These are phyloP conservation scores for Sardinella longiceps DNA, from an alignment of 2,797 vertebrate species.

Conservation along the genomic window DNA sequence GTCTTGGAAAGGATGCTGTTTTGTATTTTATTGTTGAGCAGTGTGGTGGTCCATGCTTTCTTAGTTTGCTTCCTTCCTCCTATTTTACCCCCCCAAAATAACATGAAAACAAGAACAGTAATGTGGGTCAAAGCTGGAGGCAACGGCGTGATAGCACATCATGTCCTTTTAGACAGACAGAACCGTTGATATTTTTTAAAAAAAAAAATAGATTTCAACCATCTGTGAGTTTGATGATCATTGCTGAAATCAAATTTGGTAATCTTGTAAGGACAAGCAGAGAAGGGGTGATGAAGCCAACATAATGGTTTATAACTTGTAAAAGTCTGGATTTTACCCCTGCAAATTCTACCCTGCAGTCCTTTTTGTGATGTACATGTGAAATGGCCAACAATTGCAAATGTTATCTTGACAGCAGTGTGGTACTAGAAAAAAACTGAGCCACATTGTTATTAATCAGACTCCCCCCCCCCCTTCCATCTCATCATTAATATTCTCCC, in stretches of 20 bases:
- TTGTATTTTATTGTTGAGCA: background rate
- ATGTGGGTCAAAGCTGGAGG: background rate
- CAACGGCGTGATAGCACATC: background rate
- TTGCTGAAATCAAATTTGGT: background rate
- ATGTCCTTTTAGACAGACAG: background rate
- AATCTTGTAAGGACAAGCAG: no score
- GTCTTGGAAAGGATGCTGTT: background rate
- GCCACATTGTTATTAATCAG: background rate
- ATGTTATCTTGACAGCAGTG: background rate
- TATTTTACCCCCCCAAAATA: background rate
- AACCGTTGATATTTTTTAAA: background rate
- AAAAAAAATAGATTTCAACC: background rate
- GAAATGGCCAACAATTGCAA: background rate
- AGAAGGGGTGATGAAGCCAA: no score
- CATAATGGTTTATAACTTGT: background rate
- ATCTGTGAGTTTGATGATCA: background rate
- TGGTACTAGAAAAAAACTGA: background rate
- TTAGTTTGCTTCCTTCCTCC: background rate
- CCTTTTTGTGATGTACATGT: background rate
- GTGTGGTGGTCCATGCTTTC: background rate
- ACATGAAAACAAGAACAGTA: background rate
- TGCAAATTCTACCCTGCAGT: no score
- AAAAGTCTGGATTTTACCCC: background rate
- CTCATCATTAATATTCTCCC: background rate
- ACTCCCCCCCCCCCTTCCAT: background rate